Conservation (phyloP, 2,888 invertebrate species). For the Melieria omissa region DNA sequence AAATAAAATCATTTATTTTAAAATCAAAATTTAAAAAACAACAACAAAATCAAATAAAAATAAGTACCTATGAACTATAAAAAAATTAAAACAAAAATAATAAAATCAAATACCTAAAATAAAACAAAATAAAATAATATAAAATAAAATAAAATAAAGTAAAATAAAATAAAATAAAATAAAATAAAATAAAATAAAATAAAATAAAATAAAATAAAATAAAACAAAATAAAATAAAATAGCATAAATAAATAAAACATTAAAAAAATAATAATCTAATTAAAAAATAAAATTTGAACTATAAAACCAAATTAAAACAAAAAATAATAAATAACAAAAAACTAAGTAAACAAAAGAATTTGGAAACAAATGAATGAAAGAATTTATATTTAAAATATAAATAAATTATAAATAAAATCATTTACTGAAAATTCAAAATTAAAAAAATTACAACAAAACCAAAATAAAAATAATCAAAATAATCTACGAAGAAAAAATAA, state of each 20-base stretch:
- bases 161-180: constrained; percentile 2
- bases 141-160: background rate
- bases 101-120: no score
- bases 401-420: no score
- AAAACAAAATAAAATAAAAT: background rate
- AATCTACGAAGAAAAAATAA: no score
- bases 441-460: background rate
- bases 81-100: constrained; percentile 3
- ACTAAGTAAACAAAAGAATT: no score
- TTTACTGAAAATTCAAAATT: background rate
- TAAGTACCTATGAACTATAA: background rate
- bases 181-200: background rate
- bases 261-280: background rate
- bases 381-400: no score
- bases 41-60: background rate
- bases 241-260: background rate
- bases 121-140: background rate
- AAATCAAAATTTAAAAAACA: background rate
- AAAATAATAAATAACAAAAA: no score
- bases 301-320: no score
- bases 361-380: no score
- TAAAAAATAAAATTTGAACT: no score
- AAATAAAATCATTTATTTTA: no score
- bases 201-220: background rate
- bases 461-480: background rate